Percentiles rank a stretch among this genome's conserved stretches.
These are phyloP conservation scores for Trididemnum miniatum DNA, from an alignment of 23 tunicate genomes.

Conservation along the genomic window DNA sequence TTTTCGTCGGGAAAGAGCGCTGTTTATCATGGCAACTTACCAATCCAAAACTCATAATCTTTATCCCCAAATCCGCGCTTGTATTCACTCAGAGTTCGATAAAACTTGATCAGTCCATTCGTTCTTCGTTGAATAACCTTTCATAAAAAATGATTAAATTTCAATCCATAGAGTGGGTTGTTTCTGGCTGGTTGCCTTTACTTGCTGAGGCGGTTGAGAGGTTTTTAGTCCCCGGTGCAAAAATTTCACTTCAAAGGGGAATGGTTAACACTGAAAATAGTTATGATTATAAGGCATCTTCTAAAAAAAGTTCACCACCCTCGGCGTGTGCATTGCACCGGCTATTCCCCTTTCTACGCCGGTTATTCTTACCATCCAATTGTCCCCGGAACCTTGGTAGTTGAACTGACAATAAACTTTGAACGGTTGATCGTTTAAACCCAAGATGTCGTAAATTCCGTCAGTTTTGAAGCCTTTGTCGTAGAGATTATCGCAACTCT, in stretches of 20 bases:
- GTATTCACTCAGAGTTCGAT: background rate
- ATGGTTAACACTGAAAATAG: no score
- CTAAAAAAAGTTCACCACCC: no score
- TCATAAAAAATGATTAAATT: no score
- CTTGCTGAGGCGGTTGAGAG: no score
- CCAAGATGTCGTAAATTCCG: background rate
- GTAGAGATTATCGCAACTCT: background rate
- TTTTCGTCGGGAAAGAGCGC: no score
- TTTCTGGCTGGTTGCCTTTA: no score
- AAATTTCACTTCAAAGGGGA: no score
- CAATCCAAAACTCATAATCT: constrained; percentile 10
- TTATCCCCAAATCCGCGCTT: background rate
- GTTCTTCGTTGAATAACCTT: constrained; percentile 11
- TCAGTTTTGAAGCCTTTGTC: background rate
- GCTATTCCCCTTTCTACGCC: no score
- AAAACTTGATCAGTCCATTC: background rate
- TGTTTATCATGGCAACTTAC: background rate
- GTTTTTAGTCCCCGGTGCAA: no score
- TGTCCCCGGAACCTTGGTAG: background rate
- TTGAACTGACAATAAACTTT: constrained; percentile 12
- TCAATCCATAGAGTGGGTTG: no score
- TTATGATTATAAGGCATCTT: background rate
- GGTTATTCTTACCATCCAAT: constrained; percentile 20
- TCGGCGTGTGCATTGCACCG: no score
- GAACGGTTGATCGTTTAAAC: background rate